These are phyloP conservation scores for Stichodactyla mertensii DNA, from an alignment of 64 coral and sea anemone species.

Conservation along the genomic window DNA sequence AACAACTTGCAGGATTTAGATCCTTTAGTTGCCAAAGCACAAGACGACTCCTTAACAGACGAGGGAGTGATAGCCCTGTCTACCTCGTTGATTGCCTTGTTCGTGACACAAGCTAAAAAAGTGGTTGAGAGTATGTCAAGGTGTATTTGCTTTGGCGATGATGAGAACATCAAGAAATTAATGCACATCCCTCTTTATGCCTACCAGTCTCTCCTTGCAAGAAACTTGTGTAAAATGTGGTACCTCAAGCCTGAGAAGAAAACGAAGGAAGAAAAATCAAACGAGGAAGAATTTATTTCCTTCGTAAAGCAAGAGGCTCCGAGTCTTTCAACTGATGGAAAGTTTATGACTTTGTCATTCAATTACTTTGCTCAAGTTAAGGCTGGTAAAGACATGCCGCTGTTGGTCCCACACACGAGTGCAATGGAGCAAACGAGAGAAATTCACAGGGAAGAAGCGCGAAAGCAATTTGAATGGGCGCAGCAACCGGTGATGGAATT, in stretches of 20 bases:
- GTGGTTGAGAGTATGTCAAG: not conserved
- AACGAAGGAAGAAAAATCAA: not conserved
- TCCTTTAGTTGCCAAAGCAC: not conserved
- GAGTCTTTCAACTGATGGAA: not conserved
- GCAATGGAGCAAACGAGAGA: conserved; percentile 16
- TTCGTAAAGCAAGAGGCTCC: conserved; percentile 24
- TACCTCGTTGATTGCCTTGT: conserved; percentile 13
- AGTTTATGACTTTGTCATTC: conserved; percentile 8
- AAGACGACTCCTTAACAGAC: conserved; percentile 31
- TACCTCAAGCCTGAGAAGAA: not conserved
- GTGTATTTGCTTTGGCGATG: not conserved
- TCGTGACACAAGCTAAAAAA: conserved; percentile 40
- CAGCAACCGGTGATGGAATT: not conserved
- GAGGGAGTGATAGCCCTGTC: conserved; percentile 15
- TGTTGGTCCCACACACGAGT: conserved; percentile 20
- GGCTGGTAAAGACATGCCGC: conserved; percentile 1
- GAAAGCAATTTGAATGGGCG: not conserved
- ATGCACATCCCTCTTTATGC: conserved; percentile 25
- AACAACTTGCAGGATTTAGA: conserved; percentile 33
- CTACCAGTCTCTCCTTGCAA: conserved; percentile 64
- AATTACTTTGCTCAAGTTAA: not conserved
- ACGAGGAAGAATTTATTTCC: conserved; percentile 26
- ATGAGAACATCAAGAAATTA: not conserved
- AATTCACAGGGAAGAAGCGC: conserved; percentile 11
- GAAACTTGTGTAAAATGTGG: conserved; percentile 57